A percentile compares a stretch with the other conserved stretches of the same genome.
phyloP scores from a whole-genome alignment of 2,797 vertebrate species.

The Lerista edwardsae region DNA sequence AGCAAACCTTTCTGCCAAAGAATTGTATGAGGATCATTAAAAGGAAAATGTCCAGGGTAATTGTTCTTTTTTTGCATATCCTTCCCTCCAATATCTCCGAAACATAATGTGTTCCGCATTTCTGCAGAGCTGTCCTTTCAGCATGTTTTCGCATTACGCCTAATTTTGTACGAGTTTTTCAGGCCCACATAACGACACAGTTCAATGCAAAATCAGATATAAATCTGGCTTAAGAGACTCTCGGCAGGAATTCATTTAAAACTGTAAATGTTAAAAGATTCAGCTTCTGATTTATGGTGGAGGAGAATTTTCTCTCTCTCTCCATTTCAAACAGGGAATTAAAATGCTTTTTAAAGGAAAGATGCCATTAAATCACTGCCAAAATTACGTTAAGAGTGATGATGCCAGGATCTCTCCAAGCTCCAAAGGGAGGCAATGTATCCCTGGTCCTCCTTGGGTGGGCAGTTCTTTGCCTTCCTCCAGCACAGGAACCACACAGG shows the following conservation, averaged over 20 bases:
- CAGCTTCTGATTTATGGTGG: constrained; percentile 76
- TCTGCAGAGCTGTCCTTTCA: constrained; percentile 82
- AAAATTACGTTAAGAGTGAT: constrained; percentile 6
- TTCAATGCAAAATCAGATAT: constrained; percentile 84
- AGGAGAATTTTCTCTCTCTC: constrained; percentile 38
- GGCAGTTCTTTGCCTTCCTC: background rate
- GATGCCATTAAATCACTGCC: constrained; percentile 41
- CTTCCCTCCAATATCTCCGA: constrained; percentile 71
- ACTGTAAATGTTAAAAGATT: constrained; percentile 83
- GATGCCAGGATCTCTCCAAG: background rate
- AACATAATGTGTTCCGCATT: constrained; percentile 72
- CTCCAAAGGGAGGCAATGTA: background rate
- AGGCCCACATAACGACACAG: constrained; percentile 80
- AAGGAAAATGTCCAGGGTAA: constrained; percentile 74
- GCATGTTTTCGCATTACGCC: constrained; percentile 81
- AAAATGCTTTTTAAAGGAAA: constrained; percentile 61
- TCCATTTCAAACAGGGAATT: constrained; percentile 69
- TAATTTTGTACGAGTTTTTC: constrained; percentile 80
- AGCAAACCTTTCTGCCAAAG: constrained; percentile 69
- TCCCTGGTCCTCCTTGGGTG: background rate
- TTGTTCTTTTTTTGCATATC: constrained; percentile 72
- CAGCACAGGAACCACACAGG: background rate
- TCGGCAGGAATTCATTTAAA: constrained; percentile 85
- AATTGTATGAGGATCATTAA: constrained; percentile 68
- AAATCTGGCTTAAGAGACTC: constrained; percentile 86